Evolutionary conservation across 2,888 invertebrate species (phyloP).

Genomic region (Camponotus fellah): DNA sequence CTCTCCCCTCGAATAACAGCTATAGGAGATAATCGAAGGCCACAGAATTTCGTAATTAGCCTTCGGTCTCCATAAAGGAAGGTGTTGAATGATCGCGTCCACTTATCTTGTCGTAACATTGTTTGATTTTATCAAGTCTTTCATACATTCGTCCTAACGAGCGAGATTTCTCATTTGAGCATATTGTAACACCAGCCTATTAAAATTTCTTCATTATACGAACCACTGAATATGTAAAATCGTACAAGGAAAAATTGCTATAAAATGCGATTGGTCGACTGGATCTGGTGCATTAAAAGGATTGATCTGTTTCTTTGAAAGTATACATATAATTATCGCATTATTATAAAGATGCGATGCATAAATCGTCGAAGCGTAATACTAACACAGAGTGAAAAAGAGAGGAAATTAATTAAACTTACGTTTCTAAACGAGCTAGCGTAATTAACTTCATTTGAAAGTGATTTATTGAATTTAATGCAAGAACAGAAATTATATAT

Average conservation of each 20-base stretch:
- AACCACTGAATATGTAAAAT: slow-evolving; percentile 16
- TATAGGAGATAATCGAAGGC: slow-evolving; percentile 60
- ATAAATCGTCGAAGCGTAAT: slow-evolving; percentile 1
- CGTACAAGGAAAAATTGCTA: background rate
- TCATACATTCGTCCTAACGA: slow-evolving; percentile 30
- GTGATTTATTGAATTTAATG: background rate
- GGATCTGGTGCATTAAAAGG: background rate
- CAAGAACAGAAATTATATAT: slow-evolving; percentile 5
- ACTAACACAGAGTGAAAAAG: background rate
- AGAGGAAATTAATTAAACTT: slow-evolving; percentile 19
- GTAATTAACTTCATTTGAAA: slow-evolving; percentile 30
- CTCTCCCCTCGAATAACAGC: slow-evolving; percentile 65
- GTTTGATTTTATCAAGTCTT: slow-evolving; percentile 64
- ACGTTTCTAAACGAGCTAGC: slow-evolving; percentile 3
- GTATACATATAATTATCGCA: slow-evolving; percentile 13
- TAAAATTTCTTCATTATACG: slow-evolving; percentile 14
- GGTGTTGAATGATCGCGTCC: slow-evolving; percentile 63
- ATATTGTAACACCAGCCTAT: slow-evolving; percentile 47
- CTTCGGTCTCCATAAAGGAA: slow-evolving; percentile 47
- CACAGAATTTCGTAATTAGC: slow-evolving; percentile 72
- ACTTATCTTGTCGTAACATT: slow-evolving; percentile 64
- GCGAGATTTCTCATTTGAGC: slow-evolving; percentile 43
- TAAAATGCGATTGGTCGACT: background rate
- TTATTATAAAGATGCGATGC: slow-evolving; percentile 22
- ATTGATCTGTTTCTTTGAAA: slow-evolving; percentile 23